These are phyloP conservation scores for Mesocricetus auratus DNA, from an alignment of 2,113 vertebrate genomes.

Conservation along the genomic window DNA sequence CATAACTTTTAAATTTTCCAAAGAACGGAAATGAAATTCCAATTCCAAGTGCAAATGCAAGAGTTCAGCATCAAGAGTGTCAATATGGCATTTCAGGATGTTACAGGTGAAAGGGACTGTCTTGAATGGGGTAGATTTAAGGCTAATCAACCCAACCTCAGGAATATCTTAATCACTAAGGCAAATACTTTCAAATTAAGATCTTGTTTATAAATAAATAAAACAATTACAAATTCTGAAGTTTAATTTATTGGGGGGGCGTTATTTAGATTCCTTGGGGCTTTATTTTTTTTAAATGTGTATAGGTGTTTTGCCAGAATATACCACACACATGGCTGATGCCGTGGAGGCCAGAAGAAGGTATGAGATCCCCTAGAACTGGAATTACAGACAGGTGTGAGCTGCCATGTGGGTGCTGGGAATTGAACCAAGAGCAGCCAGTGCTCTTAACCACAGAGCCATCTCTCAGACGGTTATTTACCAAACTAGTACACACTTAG, in stretches of 20 bases:
- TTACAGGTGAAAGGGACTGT: neutral
- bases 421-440: neutral
- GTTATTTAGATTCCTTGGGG: neutral
- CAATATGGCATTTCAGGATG: constrained; percentile 1
- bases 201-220: constrained; percentile 38
- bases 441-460: neutral
- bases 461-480: neutral
- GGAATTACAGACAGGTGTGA: neutral
- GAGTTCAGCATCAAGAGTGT: neutral
- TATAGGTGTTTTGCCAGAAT: neutral
- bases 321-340: neutral
- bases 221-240: constrained; percentile 40
- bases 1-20: neutral
- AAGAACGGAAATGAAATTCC: constrained; percentile 23
- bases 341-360: neutral
- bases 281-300: neutral
- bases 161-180: constrained; percentile 40
- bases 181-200: constrained; percentile 31
- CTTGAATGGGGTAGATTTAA: neutral
- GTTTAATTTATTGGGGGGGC: neutral
- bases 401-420: neutral
- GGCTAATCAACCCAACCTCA: neutral
- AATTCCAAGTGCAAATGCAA: constrained; percentile 30
- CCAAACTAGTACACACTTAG: neutral
- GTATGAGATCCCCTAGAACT: neutral